Conservation (phyloP, 2,797 vertebrate genomes). For the Lepilemur ruficaudatus region DNA sequence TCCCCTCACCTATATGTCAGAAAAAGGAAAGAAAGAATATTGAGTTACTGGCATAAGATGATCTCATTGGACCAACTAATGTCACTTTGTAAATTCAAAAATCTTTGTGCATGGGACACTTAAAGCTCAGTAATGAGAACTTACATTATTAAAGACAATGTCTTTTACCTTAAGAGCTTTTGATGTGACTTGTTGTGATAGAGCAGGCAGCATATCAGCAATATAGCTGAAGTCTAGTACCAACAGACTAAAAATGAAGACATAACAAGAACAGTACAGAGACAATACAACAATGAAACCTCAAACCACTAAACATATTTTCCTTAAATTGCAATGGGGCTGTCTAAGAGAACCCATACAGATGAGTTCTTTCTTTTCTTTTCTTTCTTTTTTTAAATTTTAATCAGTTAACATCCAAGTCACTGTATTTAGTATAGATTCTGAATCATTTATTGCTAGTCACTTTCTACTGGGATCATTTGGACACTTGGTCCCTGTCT, state of each 20-base stretch:
- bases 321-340: conserved; percentile 1
- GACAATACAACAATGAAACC: neutral
- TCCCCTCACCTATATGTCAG: neutral
- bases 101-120: neutral
- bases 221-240: conserved; percentile 20
- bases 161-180: conserved; percentile 14
- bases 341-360: neutral
- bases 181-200: neutral
- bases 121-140: neutral
- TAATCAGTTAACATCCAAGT: conserved; percentile 8
- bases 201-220: neutral
- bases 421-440: neutral
- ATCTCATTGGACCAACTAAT: neutral
- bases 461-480: neutral
- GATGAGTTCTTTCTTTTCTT: neutral
- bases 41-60: neutral
- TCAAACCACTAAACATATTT: conserved; percentile 46
- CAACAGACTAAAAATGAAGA: conserved; percentile 33
- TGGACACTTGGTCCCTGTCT: neutral
- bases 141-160: conserved; percentile 28
- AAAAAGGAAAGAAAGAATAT: conserved; percentile 22
- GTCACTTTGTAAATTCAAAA: conserved; percentile 17
- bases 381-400: neutral
- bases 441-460: neutral
- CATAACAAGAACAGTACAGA: neutral